Evolutionary conservation across 2,888 invertebrate genomes (phyloP).

Genomic region (Phytoseiulus persimilis): DNA sequence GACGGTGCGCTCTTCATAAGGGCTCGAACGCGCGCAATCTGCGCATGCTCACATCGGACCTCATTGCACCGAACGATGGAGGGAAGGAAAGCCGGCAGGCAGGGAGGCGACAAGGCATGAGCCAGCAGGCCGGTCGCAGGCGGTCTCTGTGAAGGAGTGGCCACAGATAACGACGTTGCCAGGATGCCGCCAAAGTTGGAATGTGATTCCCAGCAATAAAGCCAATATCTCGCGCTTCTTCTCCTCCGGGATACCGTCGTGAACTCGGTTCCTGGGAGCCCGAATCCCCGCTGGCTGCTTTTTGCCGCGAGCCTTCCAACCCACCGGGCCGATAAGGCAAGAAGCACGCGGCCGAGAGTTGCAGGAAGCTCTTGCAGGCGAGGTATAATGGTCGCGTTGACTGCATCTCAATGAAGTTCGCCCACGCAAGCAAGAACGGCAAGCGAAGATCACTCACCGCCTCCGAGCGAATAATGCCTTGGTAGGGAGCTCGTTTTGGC

Average conservation of each 20-base stretch:
- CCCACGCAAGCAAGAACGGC: not conserved
- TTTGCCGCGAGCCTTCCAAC: not conserved
- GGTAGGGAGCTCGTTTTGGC: not conserved
- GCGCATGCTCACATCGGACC: not conserved
- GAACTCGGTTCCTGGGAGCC: not conserved
- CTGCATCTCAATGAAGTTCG: constrained; percentile 37
- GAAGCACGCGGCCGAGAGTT: not conserved
- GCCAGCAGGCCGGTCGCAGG: not conserved
- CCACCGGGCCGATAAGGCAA: not conserved
- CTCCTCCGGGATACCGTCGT: not conserved
- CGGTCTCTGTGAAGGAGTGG: not conserved
- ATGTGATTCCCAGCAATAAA: constrained; percentile 38
- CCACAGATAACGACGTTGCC: not conserved
- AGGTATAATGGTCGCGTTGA: constrained; percentile 20
- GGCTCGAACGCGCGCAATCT: not conserved
- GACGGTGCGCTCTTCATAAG: not conserved
- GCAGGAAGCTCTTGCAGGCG: not conserved
- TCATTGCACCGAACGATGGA: not conserved
- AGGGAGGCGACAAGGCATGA: not conserved
- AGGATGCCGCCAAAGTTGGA: constrained; percentile 20
- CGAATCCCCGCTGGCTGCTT: constrained; percentile 10
- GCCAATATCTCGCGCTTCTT: constrained; percentile 22
- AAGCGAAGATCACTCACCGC: not conserved
- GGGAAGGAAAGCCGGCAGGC: not conserved
- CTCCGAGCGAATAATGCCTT: not conserved